Evolutionary conservation across 1,140 invertebrate species (phyloP), one percentile per base, ranked within the genome.

Genomic region (Bombus sylvicola): DNA sequence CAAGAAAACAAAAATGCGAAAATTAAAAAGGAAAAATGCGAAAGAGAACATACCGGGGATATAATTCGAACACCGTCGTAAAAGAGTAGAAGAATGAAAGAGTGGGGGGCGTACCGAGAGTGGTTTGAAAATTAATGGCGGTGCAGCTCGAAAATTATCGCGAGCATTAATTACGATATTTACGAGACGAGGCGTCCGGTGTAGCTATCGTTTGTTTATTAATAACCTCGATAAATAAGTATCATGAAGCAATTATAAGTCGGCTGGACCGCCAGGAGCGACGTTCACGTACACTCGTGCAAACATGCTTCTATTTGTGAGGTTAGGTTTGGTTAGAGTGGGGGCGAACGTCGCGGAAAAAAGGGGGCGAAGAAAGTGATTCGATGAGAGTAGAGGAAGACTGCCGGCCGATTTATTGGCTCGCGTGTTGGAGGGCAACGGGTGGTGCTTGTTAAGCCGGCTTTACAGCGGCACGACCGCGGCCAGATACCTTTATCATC

Each of bases 401-500:
- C 31, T 34, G 25, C 18, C 18, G 5, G 80, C 78, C 74, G 87
- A 93, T 93, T 93, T 92, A 93, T 93, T 82, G 92, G 91, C 86
- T 89, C 89, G 92, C 90, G 92, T 89, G 89, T 79, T 79, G 69
- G 64, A 82, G 82, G 90, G 85, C 87, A 74, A 78, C 87, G 79
- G 84, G 84, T 85, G 76, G 80, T 76, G 86, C 89, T 93, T 90
- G 90, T 93, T 92, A 93, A 92, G 79, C 72, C 76, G 88, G 84
- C 84, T 93, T 93, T 92, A 90, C 84, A 78, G 81, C 78, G 22
- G 75, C 81, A 72, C 73, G 77, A 82, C 71, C 59, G 82, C 69
- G 75, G 72, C 88, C 75, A 88, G 90, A 91, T 91, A 90, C 85
- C 89, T 93, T 92, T 93, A 92, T 93, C 91, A 92, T 90, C 78